Evolutionary conservation across 1,140 invertebrate genomes (phyloP).

Genomic region (Drosophila sucinea): DNA sequence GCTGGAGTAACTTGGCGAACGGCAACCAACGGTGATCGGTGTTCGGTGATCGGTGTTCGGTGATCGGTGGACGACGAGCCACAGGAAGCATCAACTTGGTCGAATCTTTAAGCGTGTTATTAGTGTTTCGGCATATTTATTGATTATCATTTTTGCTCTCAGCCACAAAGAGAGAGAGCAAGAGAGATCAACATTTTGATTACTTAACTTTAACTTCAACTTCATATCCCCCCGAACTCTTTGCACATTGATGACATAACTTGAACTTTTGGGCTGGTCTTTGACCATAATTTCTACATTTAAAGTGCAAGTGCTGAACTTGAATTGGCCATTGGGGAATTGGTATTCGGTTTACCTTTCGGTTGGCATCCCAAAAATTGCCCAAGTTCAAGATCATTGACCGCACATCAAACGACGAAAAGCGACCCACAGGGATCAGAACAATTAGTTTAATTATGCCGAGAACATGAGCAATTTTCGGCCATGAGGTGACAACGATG

Average conservation of each 20-base stretch:
- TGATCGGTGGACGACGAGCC: slow-evolving; percentile 15
- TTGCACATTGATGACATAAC: slow-evolving; percentile 74
- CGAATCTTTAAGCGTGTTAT: slow-evolving; percentile 78
- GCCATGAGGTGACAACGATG: slow-evolving; percentile 79
- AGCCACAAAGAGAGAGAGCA: slow-evolving; percentile 6
- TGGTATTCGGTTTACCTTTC: slow-evolving; percentile 19
- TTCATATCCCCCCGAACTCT: slow-evolving; percentile 17
- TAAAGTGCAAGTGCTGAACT: slow-evolving; percentile 76
- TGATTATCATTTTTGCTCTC: slow-evolving; percentile 70
- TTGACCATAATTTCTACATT: slow-evolving; percentile 66
- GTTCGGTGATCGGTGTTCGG: slow-evolving; percentile 5
- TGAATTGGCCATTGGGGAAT: slow-evolving; percentile 74
- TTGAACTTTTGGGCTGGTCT: slow-evolving; percentile 29
- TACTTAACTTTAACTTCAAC: slow-evolving; percentile 64
- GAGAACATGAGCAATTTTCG: slow-evolving; percentile 61
- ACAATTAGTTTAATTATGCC: slow-evolving; percentile 80
- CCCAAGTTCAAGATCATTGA: slow-evolving; percentile 62
- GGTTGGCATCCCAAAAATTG: slow-evolving; percentile 17
- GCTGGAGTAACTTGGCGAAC: too few species aligned
- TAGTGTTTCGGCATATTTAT: slow-evolving; percentile 81
- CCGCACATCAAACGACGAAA: slow-evolving; percentile 57
- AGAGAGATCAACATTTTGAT: slow-evolving; percentile 48
- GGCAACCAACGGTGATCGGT: slow-evolving; percentile 5
- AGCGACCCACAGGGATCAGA: slow-evolving; percentile 43
- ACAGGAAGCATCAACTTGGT: slow-evolving; percentile 77